Conservation (phyloP, 2,797 vertebrate species). For the Cryptoblepharus egeriae region DNA sequence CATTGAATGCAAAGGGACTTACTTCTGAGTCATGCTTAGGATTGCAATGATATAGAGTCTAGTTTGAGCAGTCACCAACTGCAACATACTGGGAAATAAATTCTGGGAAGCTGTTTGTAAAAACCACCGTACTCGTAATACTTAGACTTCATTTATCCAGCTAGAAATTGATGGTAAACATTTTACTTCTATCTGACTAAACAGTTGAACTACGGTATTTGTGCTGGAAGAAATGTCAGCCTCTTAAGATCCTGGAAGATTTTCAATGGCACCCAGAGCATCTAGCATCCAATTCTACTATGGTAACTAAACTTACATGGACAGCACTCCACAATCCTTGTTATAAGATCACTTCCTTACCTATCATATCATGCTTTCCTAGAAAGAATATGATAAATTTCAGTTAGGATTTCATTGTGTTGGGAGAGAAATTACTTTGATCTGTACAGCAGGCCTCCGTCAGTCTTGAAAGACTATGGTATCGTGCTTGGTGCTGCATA, state of each 20-base stretch:
- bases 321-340: background rate
- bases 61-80: background rate
- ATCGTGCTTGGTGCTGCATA: too few relatives aligned
- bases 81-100: background rate
- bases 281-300: background rate
- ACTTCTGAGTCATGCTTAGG: too few relatives aligned
- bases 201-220: background rate
- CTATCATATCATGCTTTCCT: background rate
- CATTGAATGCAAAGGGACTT: too few relatives aligned
- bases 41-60: too few relatives aligned
- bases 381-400: background rate
- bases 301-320: background rate
- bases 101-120: background rate
- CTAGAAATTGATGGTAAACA: background rate
- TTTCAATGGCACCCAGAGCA: background rate
- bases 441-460: background rate
- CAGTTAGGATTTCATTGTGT: background rate
- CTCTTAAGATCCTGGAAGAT: background rate
- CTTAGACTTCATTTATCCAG: background rate
- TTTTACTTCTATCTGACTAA: background rate
- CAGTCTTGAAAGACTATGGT: too few relatives aligned
- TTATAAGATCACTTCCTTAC: background rate
- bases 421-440: background rate
- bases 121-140: background rate
- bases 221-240: background rate